Base-by-base conservation (phyloP, 2,113 vertebrate genomes). In the Echinops telfairi region DNA sequence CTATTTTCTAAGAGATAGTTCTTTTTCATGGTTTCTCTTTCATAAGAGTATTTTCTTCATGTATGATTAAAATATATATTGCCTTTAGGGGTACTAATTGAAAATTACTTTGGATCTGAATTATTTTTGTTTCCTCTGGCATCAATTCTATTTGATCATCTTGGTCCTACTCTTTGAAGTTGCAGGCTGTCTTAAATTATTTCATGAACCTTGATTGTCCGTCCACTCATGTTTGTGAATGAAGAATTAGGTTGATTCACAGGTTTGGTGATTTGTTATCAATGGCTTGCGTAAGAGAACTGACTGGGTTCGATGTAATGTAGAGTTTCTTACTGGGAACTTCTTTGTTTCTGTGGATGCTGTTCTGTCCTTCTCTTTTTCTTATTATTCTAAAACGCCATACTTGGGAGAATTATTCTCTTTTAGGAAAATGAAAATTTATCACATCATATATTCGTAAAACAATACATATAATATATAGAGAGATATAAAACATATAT, bases 101-200 rank as follows among this genome's bases (percentile, higher is more conserved):
- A 66, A 78, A 66, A 38, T 86, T 93, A 36, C 73, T 70, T 89
- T 82, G 62, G 47, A 71, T 40, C 11, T 19, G 25, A 88, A 88
- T 95, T 88, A 53, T 66, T 88, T 93, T 71, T 88, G 33, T 71
- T 83, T 90, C 22, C 22, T 90, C 17, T 92, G 57, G 5, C 2
- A 25, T 88, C 31, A 92, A 1, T 91, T 91, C 31, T 85, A 11
- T 66, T 85, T 91, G 19, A 73, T 92, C 22, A 47, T 10, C 60
- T 33, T 79, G 2, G n/a, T 57, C 47, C 15, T 88, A 81, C 11
- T 92, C 31, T 85, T 94, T 75, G 77, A 10, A 68, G 7, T 68
- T 83, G 22, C 80, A 36, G 10, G 10, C 66, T 60, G 78, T 94
- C 20, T 66, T 76, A 19, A 73, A 25, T 29, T 77, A 6, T 89